These are phyloP conservation scores for Leptura quadrifasciata DNA, from an alignment of 2,888 invertebrate genomes.

Conservation along the genomic window DNA sequence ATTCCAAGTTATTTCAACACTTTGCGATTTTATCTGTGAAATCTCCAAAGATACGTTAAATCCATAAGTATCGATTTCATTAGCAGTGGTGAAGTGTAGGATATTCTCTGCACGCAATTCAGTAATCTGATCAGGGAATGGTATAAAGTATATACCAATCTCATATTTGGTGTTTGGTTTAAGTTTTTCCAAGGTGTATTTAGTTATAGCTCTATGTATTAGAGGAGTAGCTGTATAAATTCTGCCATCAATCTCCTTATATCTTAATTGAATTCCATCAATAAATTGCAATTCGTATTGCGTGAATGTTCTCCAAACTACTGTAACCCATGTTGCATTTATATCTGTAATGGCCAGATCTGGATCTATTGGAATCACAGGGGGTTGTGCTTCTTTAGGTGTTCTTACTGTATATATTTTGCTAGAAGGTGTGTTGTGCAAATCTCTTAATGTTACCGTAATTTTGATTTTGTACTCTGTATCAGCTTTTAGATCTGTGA, in stretches of 20 bases:
- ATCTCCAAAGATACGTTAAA: conserved; percentile 88
- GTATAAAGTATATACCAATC: conserved; percentile 88
- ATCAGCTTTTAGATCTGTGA: conserved; percentile 85
- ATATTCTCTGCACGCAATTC: conserved; percentile 85
- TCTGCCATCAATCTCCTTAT: conserved; percentile 87
- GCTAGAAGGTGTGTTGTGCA: conserved; percentile 87
- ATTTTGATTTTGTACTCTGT: conserved; percentile 90
- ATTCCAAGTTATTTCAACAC: conserved; percentile 87
- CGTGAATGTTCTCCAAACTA: conserved; percentile 88
- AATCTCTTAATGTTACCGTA: conserved; percentile 84
- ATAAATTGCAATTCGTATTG: conserved; percentile 89
- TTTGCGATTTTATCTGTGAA: conserved; percentile 84
- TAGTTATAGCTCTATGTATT: conserved; percentile 87
- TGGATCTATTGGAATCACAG: conserved; percentile 82
- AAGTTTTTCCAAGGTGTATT: conserved; percentile 85
- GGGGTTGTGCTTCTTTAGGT: conserved; percentile 76
- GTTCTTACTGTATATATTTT: conserved; percentile 86
- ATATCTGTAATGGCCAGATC: conserved; percentile 83
- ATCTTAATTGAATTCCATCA: conserved; percentile 91
- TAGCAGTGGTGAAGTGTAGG: conserved; percentile 83
- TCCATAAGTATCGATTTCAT: conserved; percentile 86
- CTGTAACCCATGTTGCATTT: conserved; percentile 85
- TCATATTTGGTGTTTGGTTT: conserved; percentile 88
- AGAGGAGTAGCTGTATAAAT: conserved; percentile 90
- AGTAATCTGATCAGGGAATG: conserved; percentile 86